Evolutionary conservation across 1,140 invertebrate genomes (phyloP), one percentile per base, ranked within the genome.

Genomic region (Oryctes rhinoceros): DNA sequence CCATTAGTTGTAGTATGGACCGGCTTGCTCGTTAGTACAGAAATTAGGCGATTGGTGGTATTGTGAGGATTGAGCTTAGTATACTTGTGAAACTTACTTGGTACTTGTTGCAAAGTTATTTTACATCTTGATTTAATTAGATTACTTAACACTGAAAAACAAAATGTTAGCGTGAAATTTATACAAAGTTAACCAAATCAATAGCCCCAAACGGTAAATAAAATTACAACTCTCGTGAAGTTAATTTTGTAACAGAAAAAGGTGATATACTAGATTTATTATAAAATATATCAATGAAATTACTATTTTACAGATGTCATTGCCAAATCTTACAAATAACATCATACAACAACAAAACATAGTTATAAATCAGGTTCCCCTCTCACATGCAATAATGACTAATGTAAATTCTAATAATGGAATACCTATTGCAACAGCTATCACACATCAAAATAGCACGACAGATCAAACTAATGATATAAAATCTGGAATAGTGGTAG

Each of bases 281-380:
- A 0, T 0, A 35, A 2, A 24, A 10, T 71, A 24, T 35, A 24
- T 30, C 11, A 30, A 71, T 71, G 9, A 71, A 71, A 7, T 71
- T 71, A 13, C 13, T 10, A 30, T 30, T 71, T 71, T 71, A 44
- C n/a, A 86, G 37, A 86, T 86, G 85, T 85, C 85, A 6, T 79
- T 85, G 53, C 84, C 83, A 18, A 84, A 82, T 75, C 67, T 86
- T 78, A 83, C 81, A 74, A 86, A 85, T 62, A 86, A 83, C 79
- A 82, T 86, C 65, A 85, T 85, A 24, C 84, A 85, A 77, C 83
- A 82, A 65, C 86, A 86, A 80, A 87, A 86, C 67, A 86, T 87
- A 53, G 86, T 87, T 10, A 84, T 87, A 65, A 87, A 87, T 83
- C 86, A 87, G 79, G 82, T 86, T 35, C 86, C 84, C 24, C 65